phyloP scores from a whole-genome alignment of 1,140 invertebrate genomes.

The Heliconius eleuchia region DNA sequence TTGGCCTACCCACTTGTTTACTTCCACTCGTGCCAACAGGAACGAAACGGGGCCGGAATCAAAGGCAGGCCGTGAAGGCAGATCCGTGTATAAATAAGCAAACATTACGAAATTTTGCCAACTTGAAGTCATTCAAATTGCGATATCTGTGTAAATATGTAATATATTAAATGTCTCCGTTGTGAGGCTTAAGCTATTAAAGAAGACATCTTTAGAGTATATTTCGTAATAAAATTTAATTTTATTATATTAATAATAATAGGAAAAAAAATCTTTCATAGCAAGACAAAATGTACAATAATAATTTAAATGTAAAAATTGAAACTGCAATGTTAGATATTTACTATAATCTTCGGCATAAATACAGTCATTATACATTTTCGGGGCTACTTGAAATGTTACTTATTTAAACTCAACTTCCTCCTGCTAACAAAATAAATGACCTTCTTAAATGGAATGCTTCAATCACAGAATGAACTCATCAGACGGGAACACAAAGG shows the following conservation, averaged over 20 bases:
- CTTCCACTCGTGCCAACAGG: slow-evolving; percentile 52
- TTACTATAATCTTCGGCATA: not conserved
- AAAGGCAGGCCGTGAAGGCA: slow-evolving; percentile 56
- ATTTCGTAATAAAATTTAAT: not conserved
- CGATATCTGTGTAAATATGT: slow-evolving; percentile 47
- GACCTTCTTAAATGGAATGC: not conserved
- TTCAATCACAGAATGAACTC: slow-evolving; percentile 31
- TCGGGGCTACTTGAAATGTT: not conserved
- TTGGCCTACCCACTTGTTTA: slow-evolving; percentile 73
- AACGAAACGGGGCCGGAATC: slow-evolving; percentile 48
- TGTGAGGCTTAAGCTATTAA: not conserved
- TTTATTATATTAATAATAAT: too few species aligned
- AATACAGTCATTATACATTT: not conserved
- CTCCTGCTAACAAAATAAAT: slow-evolving; percentile 1
- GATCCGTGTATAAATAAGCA: slow-evolving; percentile 65
- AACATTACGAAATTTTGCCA: slow-evolving; percentile 49
- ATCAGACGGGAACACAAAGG: slow-evolving; percentile 19
- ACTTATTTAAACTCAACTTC: slow-evolving; percentile 4
- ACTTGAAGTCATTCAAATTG: slow-evolving; percentile 46
- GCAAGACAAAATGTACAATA: too few species aligned
- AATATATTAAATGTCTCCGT: not conserved
- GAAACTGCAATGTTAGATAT: too few species aligned
- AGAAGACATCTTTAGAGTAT: too few species aligned
- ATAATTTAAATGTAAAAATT: too few species aligned
- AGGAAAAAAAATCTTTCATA: too few species aligned